Percentiles rank a stretch among this genome's conserved stretches.
phyloP scores from a whole-genome alignment of 2,113 vertebrate genomes.

The Seriola dumerili region DNA sequence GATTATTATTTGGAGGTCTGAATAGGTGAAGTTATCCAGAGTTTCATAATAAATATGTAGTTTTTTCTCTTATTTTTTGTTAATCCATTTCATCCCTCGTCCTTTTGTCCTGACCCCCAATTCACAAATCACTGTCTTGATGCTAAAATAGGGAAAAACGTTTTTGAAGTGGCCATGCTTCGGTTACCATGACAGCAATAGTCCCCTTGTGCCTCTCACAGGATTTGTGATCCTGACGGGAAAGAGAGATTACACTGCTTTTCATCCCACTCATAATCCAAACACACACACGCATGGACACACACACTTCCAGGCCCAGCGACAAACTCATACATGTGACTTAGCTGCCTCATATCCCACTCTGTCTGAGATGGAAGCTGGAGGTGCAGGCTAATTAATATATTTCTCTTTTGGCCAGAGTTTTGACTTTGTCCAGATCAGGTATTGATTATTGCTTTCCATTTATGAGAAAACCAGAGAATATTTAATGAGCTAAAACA shows the following conservation, averaged over 20 bases:
- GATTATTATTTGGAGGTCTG: background rate
- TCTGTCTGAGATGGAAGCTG: background rate
- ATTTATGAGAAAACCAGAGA: no score
- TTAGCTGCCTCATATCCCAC: background rate
- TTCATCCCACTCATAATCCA: conserved; percentile 47
- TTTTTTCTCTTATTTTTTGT: background rate
- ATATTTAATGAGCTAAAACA: background rate
- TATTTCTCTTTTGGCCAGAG: background rate
- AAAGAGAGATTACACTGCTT: conserved; percentile 56
- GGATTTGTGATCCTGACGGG: conserved; percentile 47
- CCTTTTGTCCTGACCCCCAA: background rate
- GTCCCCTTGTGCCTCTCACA: conserved; percentile 17
- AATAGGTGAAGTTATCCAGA: background rate
- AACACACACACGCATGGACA: background rate
- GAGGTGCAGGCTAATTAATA: background rate
- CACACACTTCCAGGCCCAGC: background rate
- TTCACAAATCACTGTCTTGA: background rate
- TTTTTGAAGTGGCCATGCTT: background rate
- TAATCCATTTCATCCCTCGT: background rate
- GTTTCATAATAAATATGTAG: background rate
- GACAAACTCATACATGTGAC: conserved; percentile 12
- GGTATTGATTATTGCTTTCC: background rate
- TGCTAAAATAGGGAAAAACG: background rate
- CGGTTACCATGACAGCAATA: background rate
- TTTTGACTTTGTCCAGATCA: background rate